Evolutionary conservation across 2,113 vertebrate species (phyloP).

Genomic region (Phaetusa simplex): DNA sequence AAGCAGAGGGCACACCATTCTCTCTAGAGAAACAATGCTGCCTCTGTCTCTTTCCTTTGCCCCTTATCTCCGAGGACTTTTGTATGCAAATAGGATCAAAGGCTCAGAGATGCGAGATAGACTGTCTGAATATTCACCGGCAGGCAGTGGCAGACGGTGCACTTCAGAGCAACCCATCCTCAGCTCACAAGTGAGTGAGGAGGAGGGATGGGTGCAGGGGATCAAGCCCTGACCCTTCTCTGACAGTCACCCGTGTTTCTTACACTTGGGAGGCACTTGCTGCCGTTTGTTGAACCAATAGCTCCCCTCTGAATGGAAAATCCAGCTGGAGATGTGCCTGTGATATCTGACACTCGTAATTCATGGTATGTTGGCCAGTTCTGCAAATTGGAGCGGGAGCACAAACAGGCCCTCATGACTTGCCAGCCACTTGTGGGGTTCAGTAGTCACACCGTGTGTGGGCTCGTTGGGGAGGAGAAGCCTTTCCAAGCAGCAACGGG

Average conservation of each 20-base stretch:
- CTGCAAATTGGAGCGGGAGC: neutral
- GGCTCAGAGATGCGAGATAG: neutral
- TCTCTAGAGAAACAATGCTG: neutral
- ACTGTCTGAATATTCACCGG: neutral
- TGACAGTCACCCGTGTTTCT: neutral
- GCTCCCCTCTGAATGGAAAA: constrained; percentile 25
- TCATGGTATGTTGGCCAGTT: neutral
- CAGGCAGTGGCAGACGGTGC: neutral
- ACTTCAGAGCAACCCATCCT: constrained; percentile 7
- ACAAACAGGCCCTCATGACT: constrained; percentile 21
- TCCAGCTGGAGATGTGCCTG: constrained; percentile 51
- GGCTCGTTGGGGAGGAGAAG: neutral
- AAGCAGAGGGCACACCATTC: neutral
- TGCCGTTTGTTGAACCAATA: neutral
- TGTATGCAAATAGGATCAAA: constrained; percentile 33
- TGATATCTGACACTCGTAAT: constrained; percentile 54
- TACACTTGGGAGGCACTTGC: constrained; percentile 3
- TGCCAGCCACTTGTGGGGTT: constrained; percentile 27
- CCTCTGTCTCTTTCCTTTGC: neutral
- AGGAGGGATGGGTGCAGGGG: neutral
- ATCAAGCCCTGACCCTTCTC: neutral
- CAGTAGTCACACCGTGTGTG: constrained; percentile 20
- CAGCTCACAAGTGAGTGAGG: neutral
- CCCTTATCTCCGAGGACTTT: neutral
- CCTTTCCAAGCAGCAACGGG: neutral